phyloP scores from a whole-genome alignment of 2,113 vertebrate species.

The Gopherus flavomarginatus region DNA sequence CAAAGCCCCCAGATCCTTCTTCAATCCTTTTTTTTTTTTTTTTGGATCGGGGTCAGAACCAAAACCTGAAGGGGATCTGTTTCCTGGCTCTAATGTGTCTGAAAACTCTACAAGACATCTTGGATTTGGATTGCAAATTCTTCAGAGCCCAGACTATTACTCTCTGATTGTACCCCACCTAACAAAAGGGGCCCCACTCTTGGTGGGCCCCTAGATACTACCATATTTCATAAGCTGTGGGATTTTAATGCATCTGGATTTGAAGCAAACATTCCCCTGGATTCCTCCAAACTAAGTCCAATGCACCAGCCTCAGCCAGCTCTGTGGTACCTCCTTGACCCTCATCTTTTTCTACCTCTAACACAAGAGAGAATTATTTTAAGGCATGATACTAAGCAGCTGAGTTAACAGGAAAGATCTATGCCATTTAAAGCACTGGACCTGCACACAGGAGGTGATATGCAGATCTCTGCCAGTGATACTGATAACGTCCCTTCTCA shows the following conservation, averaged over 20 bases:
- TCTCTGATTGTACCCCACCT: not conserved
- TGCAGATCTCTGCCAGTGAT: not conserved
- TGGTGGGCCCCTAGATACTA: not conserved
- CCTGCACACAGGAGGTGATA: not conserved
- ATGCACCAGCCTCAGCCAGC: not conserved
- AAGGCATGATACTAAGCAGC: fast-evolving
- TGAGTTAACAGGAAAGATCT: not conserved
- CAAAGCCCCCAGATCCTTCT: not conserved
- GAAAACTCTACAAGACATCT: not conserved
- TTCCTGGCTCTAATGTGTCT: not conserved
- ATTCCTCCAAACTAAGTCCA: not conserved
- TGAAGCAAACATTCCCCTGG: not conserved
- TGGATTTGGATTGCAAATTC: not conserved
- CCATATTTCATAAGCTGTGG: not conserved
- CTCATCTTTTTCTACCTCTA: not conserved
- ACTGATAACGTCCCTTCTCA: not conserved
- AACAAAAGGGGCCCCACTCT: not conserved
- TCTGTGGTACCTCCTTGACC: not conserved
- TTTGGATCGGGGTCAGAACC: not conserved
- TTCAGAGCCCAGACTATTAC: not conserved
- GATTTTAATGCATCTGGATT: not conserved
- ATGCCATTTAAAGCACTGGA: not conserved
- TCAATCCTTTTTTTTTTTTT: not conserved
- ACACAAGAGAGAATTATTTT: not conserved
- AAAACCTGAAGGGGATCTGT: not conserved